Evolutionary conservation across 1,140 invertebrate genomes (phyloP).

Genomic region (Microplitis mediator): DNA sequence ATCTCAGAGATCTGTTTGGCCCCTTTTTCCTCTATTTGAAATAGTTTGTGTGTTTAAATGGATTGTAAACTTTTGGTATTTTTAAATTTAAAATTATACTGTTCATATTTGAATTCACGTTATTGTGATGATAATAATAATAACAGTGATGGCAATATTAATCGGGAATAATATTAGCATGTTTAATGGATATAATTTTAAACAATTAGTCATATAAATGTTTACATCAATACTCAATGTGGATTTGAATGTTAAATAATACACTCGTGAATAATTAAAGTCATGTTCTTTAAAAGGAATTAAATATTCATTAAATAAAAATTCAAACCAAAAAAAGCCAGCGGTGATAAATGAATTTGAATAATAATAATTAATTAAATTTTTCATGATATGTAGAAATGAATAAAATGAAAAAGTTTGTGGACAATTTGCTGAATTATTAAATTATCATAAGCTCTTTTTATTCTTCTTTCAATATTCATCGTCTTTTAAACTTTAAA

Average conservation of each 20-base stretch:
- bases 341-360: no score
- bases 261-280: not conserved
- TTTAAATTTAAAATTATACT: no score
- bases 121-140: not conserved
- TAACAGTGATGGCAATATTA: not conserved
- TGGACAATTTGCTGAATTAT: slow-evolving; percentile 6
- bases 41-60: no score
- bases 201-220: not conserved
- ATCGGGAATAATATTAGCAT: not conserved
- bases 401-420: not conserved
- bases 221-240: not conserved
- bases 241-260: not conserved
- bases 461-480: no score
- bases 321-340: not conserved
- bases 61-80: no score
- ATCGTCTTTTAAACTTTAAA: no score
- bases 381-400: not conserved
- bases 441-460: not conserved
- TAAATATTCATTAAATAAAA: not conserved
- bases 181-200: not conserved
- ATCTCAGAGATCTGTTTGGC: no score
- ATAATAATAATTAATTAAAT: not conserved
- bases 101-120: not conserved
- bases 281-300: not conserved
- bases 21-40: no score